phyloP scores from a whole-genome alignment of 2,113 vertebrate species.

The Thymallus thymallus region DNA sequence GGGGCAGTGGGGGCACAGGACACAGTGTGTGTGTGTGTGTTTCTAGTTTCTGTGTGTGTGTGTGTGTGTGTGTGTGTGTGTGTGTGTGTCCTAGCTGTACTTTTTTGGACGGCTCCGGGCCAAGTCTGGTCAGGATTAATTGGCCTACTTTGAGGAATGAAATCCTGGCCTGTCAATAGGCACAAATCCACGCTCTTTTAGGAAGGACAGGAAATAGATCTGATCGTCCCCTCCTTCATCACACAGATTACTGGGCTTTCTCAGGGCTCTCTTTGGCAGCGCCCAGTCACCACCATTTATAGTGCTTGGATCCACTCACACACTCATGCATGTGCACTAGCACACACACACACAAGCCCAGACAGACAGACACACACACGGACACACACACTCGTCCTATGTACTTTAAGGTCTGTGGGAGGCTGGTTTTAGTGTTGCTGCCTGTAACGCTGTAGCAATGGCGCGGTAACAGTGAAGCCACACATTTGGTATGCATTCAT shows the following conservation, averaged over 20 bases:
- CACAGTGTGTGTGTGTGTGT: neutral
- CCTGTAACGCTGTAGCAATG: conserved; percentile 15
- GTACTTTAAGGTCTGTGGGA: neutral
- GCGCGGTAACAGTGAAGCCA: conserved; percentile 12
- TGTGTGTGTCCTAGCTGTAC: conserved; percentile 27
- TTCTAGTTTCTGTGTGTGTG: neutral
- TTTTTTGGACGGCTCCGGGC: conserved; percentile 51
- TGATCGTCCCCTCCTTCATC: conserved; percentile 65
- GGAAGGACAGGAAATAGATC: conserved; percentile 65
- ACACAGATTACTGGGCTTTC: conserved; percentile 54
- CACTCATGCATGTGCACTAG: neutral
- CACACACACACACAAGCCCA: neutral
- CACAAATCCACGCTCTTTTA: conserved; percentile 64
- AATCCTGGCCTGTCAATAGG: conserved; percentile 70
- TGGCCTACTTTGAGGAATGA: conserved; percentile 72
- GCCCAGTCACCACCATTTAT: conserved; percentile 9
- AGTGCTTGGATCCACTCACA: conserved; percentile 27
- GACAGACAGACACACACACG: neutral
- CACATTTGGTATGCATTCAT: conserved; percentile 6
- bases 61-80: neutral
- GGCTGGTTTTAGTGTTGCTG: conserved; percentile 13
- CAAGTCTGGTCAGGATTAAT: conserved; percentile 60
- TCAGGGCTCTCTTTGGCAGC: conserved; percentile 49
- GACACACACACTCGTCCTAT: neutral
- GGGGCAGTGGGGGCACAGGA: neutral